A percentile compares a stretch with the other conserved stretches of the same genome.
These are phyloP conservation scores for Pteruthius melanotis DNA, from an alignment of 2,113 vertebrate species.

Conservation along the genomic window DNA sequence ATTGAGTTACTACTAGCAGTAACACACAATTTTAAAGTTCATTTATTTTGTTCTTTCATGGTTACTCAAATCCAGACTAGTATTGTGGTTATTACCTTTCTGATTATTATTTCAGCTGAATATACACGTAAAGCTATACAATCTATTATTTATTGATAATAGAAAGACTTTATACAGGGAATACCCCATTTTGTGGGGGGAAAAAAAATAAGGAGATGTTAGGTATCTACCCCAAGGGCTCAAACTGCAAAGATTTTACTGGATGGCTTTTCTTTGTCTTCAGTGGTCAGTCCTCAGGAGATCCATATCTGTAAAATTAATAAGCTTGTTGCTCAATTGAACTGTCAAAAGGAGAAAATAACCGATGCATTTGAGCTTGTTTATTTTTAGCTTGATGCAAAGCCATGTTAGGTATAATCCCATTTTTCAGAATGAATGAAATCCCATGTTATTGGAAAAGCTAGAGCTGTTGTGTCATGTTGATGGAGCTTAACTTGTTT, in stretches of 20 bases:
- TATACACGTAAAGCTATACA: background rate
- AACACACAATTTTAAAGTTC: background rate
- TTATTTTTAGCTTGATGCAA: constrained; percentile 24
- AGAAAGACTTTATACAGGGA: background rate
- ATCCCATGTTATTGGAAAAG: background rate
- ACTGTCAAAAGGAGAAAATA: constrained; percentile 3
- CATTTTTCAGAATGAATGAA: constrained; percentile 33
- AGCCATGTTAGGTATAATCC: constrained; percentile 14
- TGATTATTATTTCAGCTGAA: background rate
- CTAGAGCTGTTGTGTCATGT: background rate
- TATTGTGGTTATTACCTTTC: background rate
- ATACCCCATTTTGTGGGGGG: background rate
- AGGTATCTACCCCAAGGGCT: background rate
- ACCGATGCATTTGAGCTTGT: background rate
- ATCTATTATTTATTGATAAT: background rate
- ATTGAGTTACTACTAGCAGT: background rate
- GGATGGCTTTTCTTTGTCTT: background rate
- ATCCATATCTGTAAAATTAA: background rate
- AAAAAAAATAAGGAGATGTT: background rate
- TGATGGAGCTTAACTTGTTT: constrained; percentile 26
- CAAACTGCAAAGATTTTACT: background rate
- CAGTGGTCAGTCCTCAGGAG: background rate
- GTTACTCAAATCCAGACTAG: background rate
- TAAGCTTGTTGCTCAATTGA: background rate
- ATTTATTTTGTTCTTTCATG: background rate